These are phyloP conservation scores for Hydrochoerus hydrochaeris DNA, from an alignment of 2,113 vertebrate species.

Conservation along the genomic window DNA sequence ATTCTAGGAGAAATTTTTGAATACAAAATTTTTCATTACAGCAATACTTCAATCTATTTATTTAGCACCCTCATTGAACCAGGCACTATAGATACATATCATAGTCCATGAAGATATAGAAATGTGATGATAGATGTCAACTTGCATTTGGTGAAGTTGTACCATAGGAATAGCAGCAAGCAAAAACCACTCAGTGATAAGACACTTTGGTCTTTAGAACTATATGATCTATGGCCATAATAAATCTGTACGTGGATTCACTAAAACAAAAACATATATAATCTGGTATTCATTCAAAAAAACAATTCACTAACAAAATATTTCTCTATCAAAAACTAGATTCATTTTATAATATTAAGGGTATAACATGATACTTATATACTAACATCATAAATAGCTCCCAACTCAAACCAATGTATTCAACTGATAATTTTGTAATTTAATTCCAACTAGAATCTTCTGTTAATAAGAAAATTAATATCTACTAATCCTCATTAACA, in stretches of 20 bases:
- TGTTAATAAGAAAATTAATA: conserved; percentile 57
- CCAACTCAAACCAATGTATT: background rate
- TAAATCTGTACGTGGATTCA: background rate
- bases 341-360: conserved; percentile 60
- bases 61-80: background rate
- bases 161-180: background rate
- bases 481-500: background rate
- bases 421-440: conserved; percentile 62
- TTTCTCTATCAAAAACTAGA: conserved; percentile 39
- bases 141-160: background rate
- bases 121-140: background rate
- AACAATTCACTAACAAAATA: background rate
- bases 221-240: background rate
- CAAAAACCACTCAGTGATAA: background rate
- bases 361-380: conserved; percentile 57
- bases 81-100: background rate
- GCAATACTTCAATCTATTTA: background rate
- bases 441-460: conserved; percentile 65
- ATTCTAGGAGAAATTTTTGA: background rate
- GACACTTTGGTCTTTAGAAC: background rate
- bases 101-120: background rate
- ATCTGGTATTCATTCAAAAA: background rate
- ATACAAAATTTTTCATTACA: background rate
- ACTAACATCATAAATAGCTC: conserved; percentile 40
- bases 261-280: background rate